A percentile compares a stretch with the other conserved stretches of the same genome.
phyloP scores from a whole-genome alignment of 2,113 vertebrate species.

The Colaptes auratus region DNA sequence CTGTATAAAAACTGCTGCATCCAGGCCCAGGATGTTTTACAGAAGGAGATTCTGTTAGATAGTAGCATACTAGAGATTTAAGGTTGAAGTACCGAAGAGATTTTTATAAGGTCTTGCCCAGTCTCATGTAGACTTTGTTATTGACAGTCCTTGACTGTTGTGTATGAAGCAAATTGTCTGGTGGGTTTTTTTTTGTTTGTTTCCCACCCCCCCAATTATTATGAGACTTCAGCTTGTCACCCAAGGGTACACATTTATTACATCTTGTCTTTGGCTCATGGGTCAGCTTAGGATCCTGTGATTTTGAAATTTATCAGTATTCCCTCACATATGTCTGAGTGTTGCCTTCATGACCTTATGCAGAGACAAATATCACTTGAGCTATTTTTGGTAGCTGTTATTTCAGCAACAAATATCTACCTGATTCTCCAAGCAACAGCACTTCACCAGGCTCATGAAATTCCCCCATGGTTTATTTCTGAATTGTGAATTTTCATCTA shows the following conservation, averaged over 20 bases:
- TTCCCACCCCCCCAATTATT: too few species aligned
- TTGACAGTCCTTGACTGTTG: background rate
- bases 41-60: background rate
- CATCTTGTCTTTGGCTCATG: background rate
- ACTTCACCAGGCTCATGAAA: background rate
- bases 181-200: too few species aligned
- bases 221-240: background rate
- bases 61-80: background rate
- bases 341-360: background rate
- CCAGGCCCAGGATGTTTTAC: background rate
- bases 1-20: accelerated
- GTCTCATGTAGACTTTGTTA: background rate
- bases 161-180: background rate
- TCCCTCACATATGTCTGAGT: background rate
- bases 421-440: background rate
- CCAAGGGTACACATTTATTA: background rate
- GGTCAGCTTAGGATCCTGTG: background rate
- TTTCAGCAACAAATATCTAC: background rate
- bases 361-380: background rate
- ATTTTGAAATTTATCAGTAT: background rate
- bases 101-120: background rate
- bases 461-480: background rate
- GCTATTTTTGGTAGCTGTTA: conserved; percentile 14
- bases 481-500: background rate
- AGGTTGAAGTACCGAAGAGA: background rate